Evolutionary conservation across 2,113 vertebrate genomes (phyloP), one percentile per base, ranked within the genome.

Genomic region (Chionis minor): DNA sequence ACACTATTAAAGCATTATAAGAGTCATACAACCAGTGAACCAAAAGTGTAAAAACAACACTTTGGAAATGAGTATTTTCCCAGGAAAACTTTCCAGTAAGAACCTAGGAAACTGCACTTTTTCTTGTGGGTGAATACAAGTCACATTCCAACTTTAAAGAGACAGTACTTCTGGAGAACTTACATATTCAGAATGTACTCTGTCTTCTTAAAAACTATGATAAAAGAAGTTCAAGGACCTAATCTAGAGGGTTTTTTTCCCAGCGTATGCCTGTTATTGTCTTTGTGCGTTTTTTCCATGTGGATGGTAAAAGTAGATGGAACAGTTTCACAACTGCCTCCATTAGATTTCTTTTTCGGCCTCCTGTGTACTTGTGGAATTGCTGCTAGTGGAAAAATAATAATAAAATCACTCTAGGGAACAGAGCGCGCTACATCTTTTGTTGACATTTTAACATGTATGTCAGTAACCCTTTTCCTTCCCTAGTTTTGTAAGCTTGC

Each of bases 1-100:
- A 52, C 75, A 52, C 38, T 78, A 20, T 74, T 86, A 94, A 95
- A 94, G 84, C 80, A 85, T 94, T 92, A 54, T 47, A 79, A 71
- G 35, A 88, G 42, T 86, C 75, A 63, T 47, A 84, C 81, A 92
- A 71, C 44, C 88, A 94, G 55, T 94, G 96, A 96, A 94, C 77
- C 72, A 71, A 79, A 93, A 94, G 92, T 86, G 94, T 81, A 89
- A 96, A 97, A 96, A 79, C 86, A 95, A 79, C 0, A 3, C 91
- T 91, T 85, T 92, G 83, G 73, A 95, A 91, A 86, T 79, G 27
- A 86, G 32, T 81, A 52, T 92, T 94, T 96, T 97, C 94, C 91
- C 96, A 95, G 94, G 80, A 94, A 96, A 89, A 75, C 80, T 94
- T 96, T 94, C 91, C 94, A 94, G 91, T 96, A 87, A 92, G 83